Base-by-base conservation (phyloP, 2,113 vertebrate genomes). In the Riparia riparia region DNA sequence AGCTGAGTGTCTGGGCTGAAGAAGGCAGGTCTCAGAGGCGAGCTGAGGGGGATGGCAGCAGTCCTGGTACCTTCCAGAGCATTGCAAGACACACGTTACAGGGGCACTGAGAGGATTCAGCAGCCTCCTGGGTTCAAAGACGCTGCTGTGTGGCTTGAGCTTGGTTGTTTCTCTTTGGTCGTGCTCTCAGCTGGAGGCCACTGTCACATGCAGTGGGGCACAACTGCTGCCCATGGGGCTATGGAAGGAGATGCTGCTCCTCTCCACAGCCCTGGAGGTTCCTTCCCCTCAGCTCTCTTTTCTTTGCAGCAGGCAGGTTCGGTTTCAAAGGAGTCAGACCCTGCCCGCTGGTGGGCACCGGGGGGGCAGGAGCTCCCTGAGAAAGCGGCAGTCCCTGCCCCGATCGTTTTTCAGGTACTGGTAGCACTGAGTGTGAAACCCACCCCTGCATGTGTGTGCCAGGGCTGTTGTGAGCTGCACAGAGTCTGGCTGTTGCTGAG, bases 391-490 rank as follows among this genome's bases (percentile, higher is more conserved):
- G 97, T 99, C 99, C 58, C 98, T 99, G 95, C 99, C 99, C 98
- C 98, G 99, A 98, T 99, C 98, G 11, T 98, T 99, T 94, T 98
- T 99, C 99, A 99, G 99, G 99, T 99, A 99, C 92, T 96, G 64
- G 60, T 88, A 82, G 89, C 86, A 92, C 91, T 87, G 80, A 95
- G 95, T 94, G 97, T 96, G 97, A 82, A 66, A 56, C 89, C 76
- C 94, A 91, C 80, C 82, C 96, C 82, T 97, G 97, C 96, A 93
- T 96, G 97, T 58, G 95, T 97, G 96, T 95, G 97, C 84, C 74
- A 94, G 93, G 80, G 68, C 91, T 76, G 53, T 79, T 77, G 84
- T 88, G 86, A 93, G 2, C 80, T 72, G 88, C 94, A 39, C 85
- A 93, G 60, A 44, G 72, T 68, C 66, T 95, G 82, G 34, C 93